Conservation (phyloP, 2,797 vertebrate genomes). For the Valencia hispanica region DNA sequence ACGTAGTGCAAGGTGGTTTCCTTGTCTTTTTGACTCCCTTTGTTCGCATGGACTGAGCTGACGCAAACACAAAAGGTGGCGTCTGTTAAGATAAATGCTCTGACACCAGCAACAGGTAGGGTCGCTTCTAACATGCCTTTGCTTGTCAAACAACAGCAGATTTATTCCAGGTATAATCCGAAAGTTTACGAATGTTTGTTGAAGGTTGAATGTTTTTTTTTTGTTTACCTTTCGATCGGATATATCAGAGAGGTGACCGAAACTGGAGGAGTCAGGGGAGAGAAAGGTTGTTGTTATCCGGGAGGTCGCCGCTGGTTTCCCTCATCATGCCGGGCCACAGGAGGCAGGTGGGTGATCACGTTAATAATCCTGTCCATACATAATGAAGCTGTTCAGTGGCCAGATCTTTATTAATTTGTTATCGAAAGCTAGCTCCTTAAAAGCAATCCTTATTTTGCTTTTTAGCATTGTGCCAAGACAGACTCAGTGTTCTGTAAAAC, state of each 20-base stretch:
- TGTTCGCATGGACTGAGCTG: background rate
- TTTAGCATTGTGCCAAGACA: constrained; percentile 1
- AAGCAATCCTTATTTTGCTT: background rate
- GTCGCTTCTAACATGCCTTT: constrained; percentile 71
- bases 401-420: background rate
- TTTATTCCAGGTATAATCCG: constrained; percentile 48
- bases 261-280: constrained; percentile 17
- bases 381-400: background rate
- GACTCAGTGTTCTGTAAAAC: background rate
- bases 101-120: constrained; percentile 76
- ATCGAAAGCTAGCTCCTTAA: background rate
- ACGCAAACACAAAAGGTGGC: constrained; percentile 8
- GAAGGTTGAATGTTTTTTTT: constrained; percentile 18
- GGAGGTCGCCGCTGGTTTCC: constrained; percentile 33
- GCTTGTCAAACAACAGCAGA: constrained; percentile 30
- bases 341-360: constrained; percentile 71
- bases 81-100: constrained; percentile 13
- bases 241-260: constrained; percentile 20
- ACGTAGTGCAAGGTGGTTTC: background rate
- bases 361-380: background rate
- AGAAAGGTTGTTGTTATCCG: constrained; percentile 7
- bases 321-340: constrained; percentile 66
- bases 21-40: background rate
- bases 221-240: background rate
- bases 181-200: constrained; percentile 53